Evolutionary conservation across 2,113 vertebrate genomes (phyloP), one percentile per base, ranked within the genome.

Genomic region (Phoenicopterus ruber): DNA sequence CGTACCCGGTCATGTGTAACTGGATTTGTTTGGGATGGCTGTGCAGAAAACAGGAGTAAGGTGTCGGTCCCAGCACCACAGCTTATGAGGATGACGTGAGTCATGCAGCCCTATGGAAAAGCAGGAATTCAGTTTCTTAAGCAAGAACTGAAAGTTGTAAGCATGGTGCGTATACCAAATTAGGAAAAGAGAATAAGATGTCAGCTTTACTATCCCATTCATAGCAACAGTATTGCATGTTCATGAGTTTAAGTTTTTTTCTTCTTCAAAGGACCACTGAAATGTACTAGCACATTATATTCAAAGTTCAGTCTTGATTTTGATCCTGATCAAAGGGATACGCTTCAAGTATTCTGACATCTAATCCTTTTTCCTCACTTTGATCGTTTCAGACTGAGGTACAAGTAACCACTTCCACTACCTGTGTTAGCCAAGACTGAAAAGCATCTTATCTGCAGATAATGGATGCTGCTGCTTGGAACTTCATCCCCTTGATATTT

Each of bases 261-360:
- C 21, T 49, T 85, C 61, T 95, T 95, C 86, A 96, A 96, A 96
- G 44, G 49, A 22, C 72, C 57, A 38, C 62, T 73, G 82, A 86
- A 82, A 89, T 89, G 61, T 79, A 78, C 42, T 57, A 46, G 50
- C 58, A 77, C 69, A 80, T 94, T 88, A 87, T 90, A 97, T 82
- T 93, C 91, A 62, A 94, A 83, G 88, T 94, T 95, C 65, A 78
- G 67, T 34, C 84, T 93, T 79, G 92, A 96, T 95, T 97, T 93
- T 95, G 96, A 94, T 96, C 83, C 88, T 96, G 77, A 97, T 95
- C 70, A 95, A 94, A 96, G 38, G 21, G 47, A 34, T 18, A 40
- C 10, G 11, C 55, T 95, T 95, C 59, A 88, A 88, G 38, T 88
- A 21, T 90, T 95, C 89, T 94, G 69, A 59, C 78, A 87, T 76